These are phyloP conservation scores for Leptogaster cylindrica DNA, from an alignment of 2,888 invertebrate species.

Conservation along the genomic window DNA sequence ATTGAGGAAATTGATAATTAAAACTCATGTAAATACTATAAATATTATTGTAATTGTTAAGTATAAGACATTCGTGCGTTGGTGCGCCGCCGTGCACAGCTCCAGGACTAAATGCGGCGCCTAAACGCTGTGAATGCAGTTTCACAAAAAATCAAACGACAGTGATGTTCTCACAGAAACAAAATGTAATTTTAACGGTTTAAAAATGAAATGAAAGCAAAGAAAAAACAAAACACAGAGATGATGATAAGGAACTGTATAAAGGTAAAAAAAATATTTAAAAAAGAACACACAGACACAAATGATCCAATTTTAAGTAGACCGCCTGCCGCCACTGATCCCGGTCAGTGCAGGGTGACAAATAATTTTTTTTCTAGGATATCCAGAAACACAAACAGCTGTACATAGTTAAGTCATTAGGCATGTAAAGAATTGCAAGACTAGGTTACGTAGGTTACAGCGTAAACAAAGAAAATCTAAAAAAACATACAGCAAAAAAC, in stretches of 20 bases:
- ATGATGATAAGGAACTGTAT: slow-evolving; percentile 37
- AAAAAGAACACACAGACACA: too few species aligned
- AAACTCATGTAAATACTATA: slow-evolving; percentile 34
- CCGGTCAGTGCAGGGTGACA: neutral
- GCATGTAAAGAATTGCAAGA: slow-evolving; percentile 39
- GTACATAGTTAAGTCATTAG: slow-evolving; percentile 63
- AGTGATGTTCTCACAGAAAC: slow-evolving; percentile 38
- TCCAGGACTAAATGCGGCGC: too few species aligned
- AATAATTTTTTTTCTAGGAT: slow-evolving; percentile 14
- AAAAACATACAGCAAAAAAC: slow-evolving; percentile 28
- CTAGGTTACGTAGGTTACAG: slow-evolving; percentile 26
- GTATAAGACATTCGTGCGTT: neutral
- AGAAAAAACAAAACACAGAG: slow-evolving; percentile 15
- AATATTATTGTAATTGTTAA: slow-evolving; percentile 36
- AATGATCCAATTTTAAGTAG: slow-evolving; percentile 37
- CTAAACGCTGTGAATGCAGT: slow-evolving; percentile 17
- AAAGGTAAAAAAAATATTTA: slow-evolving; percentile 38
- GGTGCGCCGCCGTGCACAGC: slow-evolving; percentile 12
- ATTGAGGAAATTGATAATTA: slow-evolving; percentile 19
- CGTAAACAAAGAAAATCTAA: slow-evolving; percentile 23
- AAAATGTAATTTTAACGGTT: slow-evolving; percentile 33
- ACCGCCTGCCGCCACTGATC: neutral
- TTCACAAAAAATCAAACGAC: slow-evolving; percentile 28
- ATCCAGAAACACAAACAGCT: slow-evolving; percentile 44
- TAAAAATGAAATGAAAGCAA: slow-evolving; percentile 2